Evolutionary conservation across 2,113 vertebrate genomes (phyloP), one percentile per base, ranked within the genome.

Genomic region (Stictonetta naevosa): DNA sequence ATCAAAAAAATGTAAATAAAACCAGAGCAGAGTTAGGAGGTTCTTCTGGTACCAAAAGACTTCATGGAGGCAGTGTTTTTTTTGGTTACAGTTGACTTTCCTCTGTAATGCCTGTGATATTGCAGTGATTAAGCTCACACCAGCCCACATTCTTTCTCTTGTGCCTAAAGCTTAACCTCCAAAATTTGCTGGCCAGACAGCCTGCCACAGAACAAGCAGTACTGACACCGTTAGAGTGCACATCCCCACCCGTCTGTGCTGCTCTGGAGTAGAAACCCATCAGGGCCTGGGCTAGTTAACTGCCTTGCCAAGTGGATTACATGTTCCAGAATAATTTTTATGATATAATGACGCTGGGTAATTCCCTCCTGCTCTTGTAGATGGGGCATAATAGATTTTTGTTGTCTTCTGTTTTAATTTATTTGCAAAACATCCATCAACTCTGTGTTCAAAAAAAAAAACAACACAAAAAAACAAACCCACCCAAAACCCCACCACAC

Each of bases 21-120:
- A 67, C 10, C 3, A 3, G 4, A 69, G 21, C 10, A 52, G 12
- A 86, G 5, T 13, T 25, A n/a, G 2, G 0, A 0, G 3, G 33
- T 46, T 28, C 4, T 44, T 58, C 86, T 38, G 2, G 1, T 26
- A 11, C 36, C n/a, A 18, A 84, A 34, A 40, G 62, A n/a, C 8
- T 67, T 31, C 3, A 1, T n/a, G 34, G 16, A 87, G 40, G 15
- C 3, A 3, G 4, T 34, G 5, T 34, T 86, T 81, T n/a, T 81
- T 89, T 8, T 63, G 46, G 12, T 80, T 52, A 50, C 29, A 83
- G 56, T 22, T 31, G 29, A 3, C 72, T 50, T 50, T 50, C 48
- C 48, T 50, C 48, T 25, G 52, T 42, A 40, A 38, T 25, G 13
- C 9, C 23, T 63, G 28, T 53, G 31, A 50, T 22, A 36, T 1